phyloP scores from a whole-genome alignment of 2,888 invertebrate genomes.

The Xestia ashworthii region DNA sequence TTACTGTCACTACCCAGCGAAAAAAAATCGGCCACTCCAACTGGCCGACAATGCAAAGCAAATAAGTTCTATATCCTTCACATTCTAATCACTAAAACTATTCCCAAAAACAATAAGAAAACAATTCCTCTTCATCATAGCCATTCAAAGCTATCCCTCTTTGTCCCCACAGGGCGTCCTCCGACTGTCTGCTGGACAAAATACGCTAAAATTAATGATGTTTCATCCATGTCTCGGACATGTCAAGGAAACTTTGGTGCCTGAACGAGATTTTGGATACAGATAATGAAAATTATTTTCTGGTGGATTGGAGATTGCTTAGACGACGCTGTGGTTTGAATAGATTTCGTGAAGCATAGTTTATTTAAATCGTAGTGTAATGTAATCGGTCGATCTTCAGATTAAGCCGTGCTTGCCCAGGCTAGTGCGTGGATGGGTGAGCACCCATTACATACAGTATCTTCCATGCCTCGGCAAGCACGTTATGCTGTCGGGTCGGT shows the following conservation, averaged over 20 bases:
- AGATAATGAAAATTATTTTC: conserved; percentile 27
- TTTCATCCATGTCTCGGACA: conserved; percentile 46
- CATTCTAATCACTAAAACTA: conserved; percentile 1
- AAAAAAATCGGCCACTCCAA: no score
- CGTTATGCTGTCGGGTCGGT: no score
- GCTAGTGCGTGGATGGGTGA: no score
- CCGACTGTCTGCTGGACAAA: conserved; percentile 56
- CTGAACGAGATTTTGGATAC: conserved; percentile 30
- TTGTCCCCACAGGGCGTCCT: conserved; percentile 58
- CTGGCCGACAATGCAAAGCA: not conserved
- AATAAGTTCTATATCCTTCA: not conserved
- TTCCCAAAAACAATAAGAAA: conserved; percentile 37
- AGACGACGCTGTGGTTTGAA: not conserved
- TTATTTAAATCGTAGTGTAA: no score
- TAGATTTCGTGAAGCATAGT: not conserved
- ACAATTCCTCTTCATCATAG: conserved; percentile 44
- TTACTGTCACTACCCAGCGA: no score
- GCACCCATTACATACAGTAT: no score
- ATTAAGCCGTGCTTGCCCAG: no score
- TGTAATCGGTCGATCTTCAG: no score
- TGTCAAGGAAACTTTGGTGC: conserved; percentile 35
- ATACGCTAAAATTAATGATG: conserved; percentile 70
- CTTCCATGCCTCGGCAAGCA: no score
- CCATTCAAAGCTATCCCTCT: conserved; percentile 46
- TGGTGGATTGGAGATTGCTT: not conserved